Conservation (phyloP, 1,140 invertebrate genomes). For the Ips typographus region DNA sequence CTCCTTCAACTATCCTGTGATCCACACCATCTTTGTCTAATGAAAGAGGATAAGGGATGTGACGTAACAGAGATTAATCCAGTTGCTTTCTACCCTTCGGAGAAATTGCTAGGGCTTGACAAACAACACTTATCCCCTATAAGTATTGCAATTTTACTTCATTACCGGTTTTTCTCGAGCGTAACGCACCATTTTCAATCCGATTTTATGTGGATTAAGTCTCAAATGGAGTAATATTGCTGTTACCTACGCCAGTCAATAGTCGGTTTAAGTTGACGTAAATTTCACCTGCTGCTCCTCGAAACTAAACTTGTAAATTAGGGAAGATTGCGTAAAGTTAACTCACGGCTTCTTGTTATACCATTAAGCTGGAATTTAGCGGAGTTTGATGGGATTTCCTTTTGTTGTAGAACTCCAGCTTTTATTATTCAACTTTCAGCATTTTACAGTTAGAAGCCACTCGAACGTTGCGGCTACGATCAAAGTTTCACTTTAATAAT, state of each 20-base stretch:
- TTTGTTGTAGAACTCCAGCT: slow-evolving; percentile 1
- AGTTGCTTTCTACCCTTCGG: no score
- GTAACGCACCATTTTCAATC: neutral
- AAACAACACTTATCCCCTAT: slow-evolving; percentile 16
- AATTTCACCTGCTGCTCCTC: neutral
- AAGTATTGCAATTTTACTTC: slow-evolving; percentile 23
- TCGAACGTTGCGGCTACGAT: neutral
- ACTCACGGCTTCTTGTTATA: slow-evolving; percentile 4
- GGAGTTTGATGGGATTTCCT: slow-evolving; percentile 13
- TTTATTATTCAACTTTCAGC: slow-evolving; percentile 7
- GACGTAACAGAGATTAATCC: no score
- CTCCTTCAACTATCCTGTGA: no score
- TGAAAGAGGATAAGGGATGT: no score
- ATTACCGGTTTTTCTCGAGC: slow-evolving; percentile 11
- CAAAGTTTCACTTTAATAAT: neutral
- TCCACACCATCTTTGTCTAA: no score
- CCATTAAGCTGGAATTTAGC: slow-evolving; percentile 9
- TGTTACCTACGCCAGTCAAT: neutral
- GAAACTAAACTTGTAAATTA: slow-evolving; percentile 10
- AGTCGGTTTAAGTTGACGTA: neutral
- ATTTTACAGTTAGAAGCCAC: neutral
- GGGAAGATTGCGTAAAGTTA: slow-evolving; percentile 8
- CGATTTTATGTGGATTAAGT: slow-evolving; percentile 18
- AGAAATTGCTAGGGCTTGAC: neutral
- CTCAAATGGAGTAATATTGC: slow-evolving; percentile 13